Conservation (phyloP, 2,888 invertebrate species). For the Automeris io region DNA sequence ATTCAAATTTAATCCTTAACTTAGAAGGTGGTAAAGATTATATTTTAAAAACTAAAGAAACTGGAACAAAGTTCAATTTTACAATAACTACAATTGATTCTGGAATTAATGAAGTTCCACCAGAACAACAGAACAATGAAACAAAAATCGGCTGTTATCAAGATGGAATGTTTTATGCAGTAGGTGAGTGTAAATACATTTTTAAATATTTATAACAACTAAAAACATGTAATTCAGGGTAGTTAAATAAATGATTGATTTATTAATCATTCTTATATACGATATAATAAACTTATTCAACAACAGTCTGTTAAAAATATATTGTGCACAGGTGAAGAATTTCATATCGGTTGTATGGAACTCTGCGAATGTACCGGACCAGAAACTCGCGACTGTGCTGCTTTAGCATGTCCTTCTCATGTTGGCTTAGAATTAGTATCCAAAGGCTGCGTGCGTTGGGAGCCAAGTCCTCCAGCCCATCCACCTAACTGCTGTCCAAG, state of each 20-base stretch:
- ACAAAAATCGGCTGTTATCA: slow-evolving; percentile 52
- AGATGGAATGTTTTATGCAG: slow-evolving; percentile 51
- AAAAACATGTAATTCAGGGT: too few species aligned
- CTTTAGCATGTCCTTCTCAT: slow-evolving; percentile 88
- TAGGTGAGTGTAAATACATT: slow-evolving; percentile 42
- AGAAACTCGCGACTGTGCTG: slow-evolving; percentile 82
- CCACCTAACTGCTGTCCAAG: slow-evolving; percentile 90
- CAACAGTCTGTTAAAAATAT: too few species aligned
- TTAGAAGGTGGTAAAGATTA: slow-evolving; percentile 64
- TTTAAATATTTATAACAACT: too few species aligned
- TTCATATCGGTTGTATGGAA: slow-evolving; percentile 88
- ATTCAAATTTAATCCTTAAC: slow-evolving; percentile 57
- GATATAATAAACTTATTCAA: too few species aligned
- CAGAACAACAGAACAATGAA: slow-evolving; percentile 29
- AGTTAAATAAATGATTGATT: too few species aligned
- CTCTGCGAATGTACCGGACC: slow-evolving; percentile 85
- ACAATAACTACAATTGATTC: slow-evolving; percentile 50
- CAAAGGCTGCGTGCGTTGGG: slow-evolving; percentile 91
- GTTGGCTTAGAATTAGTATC: slow-evolving; percentile 91
- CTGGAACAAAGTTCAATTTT: slow-evolving; percentile 66
- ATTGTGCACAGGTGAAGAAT: slow-evolving; percentile 84
- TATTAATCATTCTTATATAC: neutral
- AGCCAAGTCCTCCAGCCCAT: slow-evolving; percentile 84
- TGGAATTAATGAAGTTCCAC: slow-evolving; percentile 29
- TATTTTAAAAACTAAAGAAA: slow-evolving; percentile 64